Conservation (phyloP, 2,797 vertebrate species). For the Phalloptychus januarius region DNA sequence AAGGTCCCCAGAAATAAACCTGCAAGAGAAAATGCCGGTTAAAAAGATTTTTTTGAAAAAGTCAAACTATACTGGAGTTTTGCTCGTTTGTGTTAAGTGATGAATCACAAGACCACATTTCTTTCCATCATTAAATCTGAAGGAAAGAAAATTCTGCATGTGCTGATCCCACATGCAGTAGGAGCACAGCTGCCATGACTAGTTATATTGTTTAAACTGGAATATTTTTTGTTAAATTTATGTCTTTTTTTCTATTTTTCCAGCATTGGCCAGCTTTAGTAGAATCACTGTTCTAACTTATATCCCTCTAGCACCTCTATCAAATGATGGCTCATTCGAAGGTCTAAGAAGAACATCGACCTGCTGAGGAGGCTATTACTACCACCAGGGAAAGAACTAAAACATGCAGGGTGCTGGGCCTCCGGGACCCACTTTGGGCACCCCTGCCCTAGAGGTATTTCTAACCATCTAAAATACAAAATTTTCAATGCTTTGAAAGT, state of each 20-base stretch:
- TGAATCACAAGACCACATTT: not conserved
- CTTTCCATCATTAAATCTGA: too few relatives aligned
- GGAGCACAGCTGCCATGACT: not conserved
- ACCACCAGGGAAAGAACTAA: too few relatives aligned
- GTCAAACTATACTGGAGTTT: not conserved
- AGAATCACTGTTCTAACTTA: too few relatives aligned
- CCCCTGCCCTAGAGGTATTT: not conserved
- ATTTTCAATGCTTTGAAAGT: not conserved
- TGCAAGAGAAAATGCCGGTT: slow-evolving; percentile 21
- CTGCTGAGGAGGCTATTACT: too few relatives aligned
- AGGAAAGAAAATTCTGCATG: not conserved
- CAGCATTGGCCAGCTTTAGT: not conserved
- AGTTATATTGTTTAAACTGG: not conserved
- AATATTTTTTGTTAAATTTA: not conserved
- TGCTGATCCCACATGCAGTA: not conserved
- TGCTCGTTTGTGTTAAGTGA: not conserved
- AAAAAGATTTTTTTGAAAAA: not conserved
- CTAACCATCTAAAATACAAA: not conserved
- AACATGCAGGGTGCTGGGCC: too few relatives aligned
- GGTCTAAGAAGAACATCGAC: too few relatives aligned
- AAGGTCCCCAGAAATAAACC: slow-evolving; percentile 57
- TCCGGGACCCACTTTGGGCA: too few relatives aligned
- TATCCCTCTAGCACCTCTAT: too few relatives aligned
- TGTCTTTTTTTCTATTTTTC: not conserved
- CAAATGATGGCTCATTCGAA: too few relatives aligned